A percentile compares a stretch with the other conserved stretches of the same genome.
Evolutionary conservation across 2,888 invertebrate genomes (phyloP).

Genomic region (Watsonalla cultraria): DNA sequence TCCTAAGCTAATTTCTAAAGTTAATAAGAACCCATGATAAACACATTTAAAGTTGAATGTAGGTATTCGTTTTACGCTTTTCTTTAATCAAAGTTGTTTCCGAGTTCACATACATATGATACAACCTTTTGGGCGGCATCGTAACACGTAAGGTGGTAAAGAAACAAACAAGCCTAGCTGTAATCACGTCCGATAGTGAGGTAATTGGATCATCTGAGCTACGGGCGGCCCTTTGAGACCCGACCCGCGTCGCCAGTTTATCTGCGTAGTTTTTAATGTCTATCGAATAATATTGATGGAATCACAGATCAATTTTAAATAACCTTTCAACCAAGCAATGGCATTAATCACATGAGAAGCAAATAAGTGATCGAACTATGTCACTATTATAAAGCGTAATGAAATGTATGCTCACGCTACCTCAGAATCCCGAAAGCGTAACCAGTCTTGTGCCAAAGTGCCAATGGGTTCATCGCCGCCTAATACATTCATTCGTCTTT

Average conservation of each 20-base stretch:
- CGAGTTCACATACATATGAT: not conserved
- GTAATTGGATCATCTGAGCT: constrained; percentile 30
- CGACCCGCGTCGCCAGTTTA: constrained; percentile 19
- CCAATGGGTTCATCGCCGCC: no score
- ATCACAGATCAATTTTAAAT: constrained; percentile 32
- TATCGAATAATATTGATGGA: constrained; percentile 36
- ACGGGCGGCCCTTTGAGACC: constrained; percentile 21
- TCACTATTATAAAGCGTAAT: no score
- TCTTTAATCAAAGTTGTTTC: not conserved
- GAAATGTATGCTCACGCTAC: no score
- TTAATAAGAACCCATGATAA: no score
- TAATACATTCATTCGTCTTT: no score
- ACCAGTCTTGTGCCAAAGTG: no score
- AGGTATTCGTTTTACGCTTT: no score
- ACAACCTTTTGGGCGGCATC: not conserved
- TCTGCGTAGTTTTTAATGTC: constrained; percentile 26
- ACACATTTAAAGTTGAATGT: no score
- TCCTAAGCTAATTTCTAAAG: no score
- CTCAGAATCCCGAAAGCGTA: no score
- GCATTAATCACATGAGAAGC: no score
- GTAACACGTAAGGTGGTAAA: constrained; percentile 10
- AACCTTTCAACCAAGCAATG: constrained; percentile 18
- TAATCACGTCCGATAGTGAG: constrained; percentile 32
- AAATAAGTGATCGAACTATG: no score
- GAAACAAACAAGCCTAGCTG: constrained; percentile 23